These are phyloP conservation scores for Campaea margaritaria DNA, from an alignment of 2,888 invertebrate genomes.

Conservation along the genomic window DNA sequence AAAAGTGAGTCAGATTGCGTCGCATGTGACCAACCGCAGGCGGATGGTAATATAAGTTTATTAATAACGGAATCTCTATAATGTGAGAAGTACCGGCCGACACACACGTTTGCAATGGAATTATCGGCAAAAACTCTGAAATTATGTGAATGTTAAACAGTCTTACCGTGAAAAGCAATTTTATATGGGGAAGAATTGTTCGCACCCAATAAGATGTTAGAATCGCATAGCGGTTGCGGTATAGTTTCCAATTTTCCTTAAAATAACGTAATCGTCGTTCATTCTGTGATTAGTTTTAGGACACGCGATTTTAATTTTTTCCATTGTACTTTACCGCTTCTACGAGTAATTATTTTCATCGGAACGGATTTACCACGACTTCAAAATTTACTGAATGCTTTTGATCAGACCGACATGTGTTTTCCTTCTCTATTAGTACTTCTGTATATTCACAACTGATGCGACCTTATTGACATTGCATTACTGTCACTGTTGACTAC, in stretches of 20 bases:
- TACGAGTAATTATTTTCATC: not conserved
- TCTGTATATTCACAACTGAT: too few species aligned
- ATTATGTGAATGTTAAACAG: constrained; percentile 7
- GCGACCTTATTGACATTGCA: too few species aligned
- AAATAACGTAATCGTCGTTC: not conserved
- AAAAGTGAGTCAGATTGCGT: constrained; percentile 19
- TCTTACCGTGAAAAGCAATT: not conserved
- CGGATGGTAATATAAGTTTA: constrained; percentile 8
- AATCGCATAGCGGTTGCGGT: not conserved
- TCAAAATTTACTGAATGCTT: too few species aligned
- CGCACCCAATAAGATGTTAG: constrained; percentile 1
- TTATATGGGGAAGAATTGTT: not conserved
- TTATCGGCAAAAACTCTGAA: not conserved
- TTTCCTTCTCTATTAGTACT: too few species aligned
- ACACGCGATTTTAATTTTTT: not conserved
- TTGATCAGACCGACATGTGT: too few species aligned
- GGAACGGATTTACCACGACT: not conserved
- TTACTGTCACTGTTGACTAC: too few species aligned
- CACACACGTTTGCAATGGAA: constrained; percentile 1
- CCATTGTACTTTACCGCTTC: not conserved
- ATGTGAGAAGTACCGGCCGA: not conserved
- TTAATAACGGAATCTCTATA: constrained; percentile 3
- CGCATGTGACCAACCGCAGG: constrained; percentile 12
- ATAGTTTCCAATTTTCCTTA: not conserved
- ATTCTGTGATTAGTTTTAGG: constrained; percentile 6